Base-by-base conservation (phyloP, 2,113 vertebrate genomes). In the Tauraco erythrolophus region DNA sequence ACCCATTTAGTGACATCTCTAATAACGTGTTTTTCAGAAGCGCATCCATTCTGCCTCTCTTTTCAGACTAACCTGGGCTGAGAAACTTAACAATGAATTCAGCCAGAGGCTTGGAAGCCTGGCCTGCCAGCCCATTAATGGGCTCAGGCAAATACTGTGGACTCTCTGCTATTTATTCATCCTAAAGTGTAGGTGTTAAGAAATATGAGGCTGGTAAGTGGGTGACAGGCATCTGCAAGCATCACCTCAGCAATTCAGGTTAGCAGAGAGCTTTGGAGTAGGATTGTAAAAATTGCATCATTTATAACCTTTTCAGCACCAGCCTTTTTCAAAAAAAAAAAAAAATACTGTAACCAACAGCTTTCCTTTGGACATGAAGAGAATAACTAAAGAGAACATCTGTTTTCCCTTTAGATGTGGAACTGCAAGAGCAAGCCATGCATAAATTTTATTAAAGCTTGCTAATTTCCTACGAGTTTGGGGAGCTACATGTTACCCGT, bases 311-410 rank as follows among this genome's bases (percentile, higher is more conserved):
- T 95, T 97, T 84, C 91, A 91, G 57, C 61, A 89, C 69, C 72
- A 95, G 84, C 14, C 9, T 83, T 93, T 71, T 79, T 64, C 27
- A 23, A 14, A 8, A 11, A 56, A 56, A 72, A 72, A 4, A 51
- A 51, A 81, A 64, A 65, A 68, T n/a, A 30, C 91, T 92, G 92
- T 91, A 95, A 94, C 82, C 79, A 93, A 83, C 79, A 95, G 92
- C 69, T 90, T 94, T 95, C 33, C n/a, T 70, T 79, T 11, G 56
- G 88, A 97, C 88, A 94, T 54, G 92, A 91, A 88, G 94, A 92
- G 79, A 94, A 96, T 96, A 94, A 94, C 95, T 96, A 83, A 96
- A 96, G 72, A 71, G 87, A 97, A 96, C 95, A 97, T 97, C 97
- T 98, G 97, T 97, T 97, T 97, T 96, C 95, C 95, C 95, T 91